Evolutionary conservation across 1,140 invertebrate species (phyloP).

Genomic region (Ceratina calcarata): DNA sequence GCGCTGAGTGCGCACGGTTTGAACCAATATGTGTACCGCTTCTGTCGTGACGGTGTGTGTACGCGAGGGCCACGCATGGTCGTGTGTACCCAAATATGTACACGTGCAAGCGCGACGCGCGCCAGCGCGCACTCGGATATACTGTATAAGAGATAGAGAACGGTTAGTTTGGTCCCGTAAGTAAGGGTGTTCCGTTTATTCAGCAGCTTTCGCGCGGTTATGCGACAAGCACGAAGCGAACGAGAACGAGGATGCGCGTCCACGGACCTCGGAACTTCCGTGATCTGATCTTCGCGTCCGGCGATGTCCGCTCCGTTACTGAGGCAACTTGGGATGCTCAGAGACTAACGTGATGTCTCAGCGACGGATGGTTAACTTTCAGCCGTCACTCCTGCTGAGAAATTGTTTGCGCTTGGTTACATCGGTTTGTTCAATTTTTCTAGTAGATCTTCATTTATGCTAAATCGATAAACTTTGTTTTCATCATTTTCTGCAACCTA

Average conservation of each 20-base stretch:
- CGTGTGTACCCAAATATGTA: slow-evolving; percentile 33
- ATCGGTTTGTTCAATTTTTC: too few species aligned
- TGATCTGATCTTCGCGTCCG: slow-evolving; percentile 24
- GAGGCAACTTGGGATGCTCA: not conserved
- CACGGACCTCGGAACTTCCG: slow-evolving; percentile 18
- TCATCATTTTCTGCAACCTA: too few species aligned
- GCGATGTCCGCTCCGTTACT: not conserved
- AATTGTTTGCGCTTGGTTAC: not conserved
- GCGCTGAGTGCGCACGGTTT: slow-evolving; percentile 74
- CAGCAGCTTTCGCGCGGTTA: slow-evolving; percentile 64
- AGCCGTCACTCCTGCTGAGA: not conserved
- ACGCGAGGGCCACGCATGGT: slow-evolving; percentile 36
- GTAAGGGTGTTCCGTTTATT: slow-evolving; percentile 67
- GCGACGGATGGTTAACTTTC: not conserved
- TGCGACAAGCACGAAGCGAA: slow-evolving; percentile 56
- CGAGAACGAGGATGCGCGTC: slow-evolving; percentile 25
- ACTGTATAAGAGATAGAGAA: slow-evolving; percentile 37
- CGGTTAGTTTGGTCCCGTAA: slow-evolving; percentile 58
- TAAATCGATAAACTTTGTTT: too few species aligned
- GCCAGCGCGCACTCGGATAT: not conserved
- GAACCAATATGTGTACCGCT: slow-evolving; percentile 69
- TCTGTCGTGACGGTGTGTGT: slow-evolving; percentile 53
- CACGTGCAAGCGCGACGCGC: not conserved
- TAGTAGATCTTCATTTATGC: too few species aligned
- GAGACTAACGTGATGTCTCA: not conserved